Conservation (phyloP, 2,888 invertebrate species). For the Linnaemya tessellans region DNA sequence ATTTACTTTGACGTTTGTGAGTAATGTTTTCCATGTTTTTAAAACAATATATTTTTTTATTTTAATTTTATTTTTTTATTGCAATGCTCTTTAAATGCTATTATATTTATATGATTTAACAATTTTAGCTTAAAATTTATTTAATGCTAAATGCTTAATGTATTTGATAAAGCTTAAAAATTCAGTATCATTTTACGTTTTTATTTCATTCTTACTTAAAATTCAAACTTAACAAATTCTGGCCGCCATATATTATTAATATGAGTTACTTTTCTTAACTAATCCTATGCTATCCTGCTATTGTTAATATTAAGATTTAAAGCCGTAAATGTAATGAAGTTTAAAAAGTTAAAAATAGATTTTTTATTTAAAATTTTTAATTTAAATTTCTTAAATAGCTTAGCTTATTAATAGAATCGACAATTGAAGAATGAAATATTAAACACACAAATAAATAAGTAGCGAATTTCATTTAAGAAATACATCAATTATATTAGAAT, state of each 20-base stretch:
- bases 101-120: constrained; percentile 41
- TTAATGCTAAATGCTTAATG: not conserved
- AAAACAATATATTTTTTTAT: too few species aligned
- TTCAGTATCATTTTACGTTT: not conserved
- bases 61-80: constrained; percentile 24
- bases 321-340: not conserved
- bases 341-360: not conserved
- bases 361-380: too few species aligned
- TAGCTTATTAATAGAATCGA: too few species aligned
- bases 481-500: too few species aligned
- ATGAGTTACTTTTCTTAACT: too few species aligned
- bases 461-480: too few species aligned
- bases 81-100: constrained; percentile 28
- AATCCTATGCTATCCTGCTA: too few species aligned
- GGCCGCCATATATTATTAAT: not conserved
- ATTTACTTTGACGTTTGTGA: too few species aligned
- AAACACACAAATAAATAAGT: too few species aligned
- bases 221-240: constrained; percentile 51
- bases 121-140: constrained; percentile 26
- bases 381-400: too few species aligned
- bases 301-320: not conserved
- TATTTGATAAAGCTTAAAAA: constrained; percentile 49
- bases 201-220: constrained; percentile 9
- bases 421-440: too few species aligned
- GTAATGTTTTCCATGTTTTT: too few species aligned